Percentiles rank a stretch among this genome's conserved stretches.
These are phyloP conservation scores for Agrotis ipsilon DNA, from an alignment of 2,888 invertebrate genomes.

Conservation along the genomic window DNA sequence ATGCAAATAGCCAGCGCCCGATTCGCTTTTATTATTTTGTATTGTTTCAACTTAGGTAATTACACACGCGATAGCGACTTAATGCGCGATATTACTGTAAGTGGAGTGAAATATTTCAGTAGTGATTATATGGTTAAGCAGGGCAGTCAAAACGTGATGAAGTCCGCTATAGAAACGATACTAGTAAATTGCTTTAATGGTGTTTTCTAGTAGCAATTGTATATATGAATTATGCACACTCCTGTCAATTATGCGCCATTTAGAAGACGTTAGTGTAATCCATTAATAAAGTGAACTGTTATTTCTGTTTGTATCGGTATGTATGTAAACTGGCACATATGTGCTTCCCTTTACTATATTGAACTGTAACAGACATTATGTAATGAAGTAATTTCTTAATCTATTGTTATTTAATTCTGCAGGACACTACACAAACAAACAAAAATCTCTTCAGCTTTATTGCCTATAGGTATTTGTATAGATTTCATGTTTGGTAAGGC, in stretches of 20 bases:
- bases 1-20: conserved; percentile 86
- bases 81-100: conserved; percentile 86
- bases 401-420: too few relatives aligned
- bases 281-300: conserved; percentile 41
- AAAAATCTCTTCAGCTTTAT: too few relatives aligned
- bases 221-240: conserved; percentile 53
- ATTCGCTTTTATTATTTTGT: conserved; percentile 87
- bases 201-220: conserved; percentile 66
- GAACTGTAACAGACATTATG: background rate
- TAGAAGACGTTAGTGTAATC: conserved; percentile 38
- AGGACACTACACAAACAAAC: too few relatives aligned
- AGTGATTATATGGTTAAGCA: conserved; percentile 78
- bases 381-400: too few relatives aligned
- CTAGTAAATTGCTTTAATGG: conserved; percentile 71
- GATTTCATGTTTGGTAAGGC: too few relatives aligned
- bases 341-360: too few relatives aligned
- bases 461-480: too few relatives aligned
- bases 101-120: conserved; percentile 85
- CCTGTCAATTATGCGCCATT: conserved; percentile 56
- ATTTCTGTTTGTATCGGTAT: conserved; percentile 21
- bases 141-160: conserved; percentile 75
- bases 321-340: background rate
- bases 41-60: conserved; percentile 85
- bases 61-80: conserved; percentile 83
- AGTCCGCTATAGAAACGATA: conserved; percentile 70